phyloP scores from a whole-genome alignment of 2,797 vertebrate species.

The Thamnophis elegans region DNA sequence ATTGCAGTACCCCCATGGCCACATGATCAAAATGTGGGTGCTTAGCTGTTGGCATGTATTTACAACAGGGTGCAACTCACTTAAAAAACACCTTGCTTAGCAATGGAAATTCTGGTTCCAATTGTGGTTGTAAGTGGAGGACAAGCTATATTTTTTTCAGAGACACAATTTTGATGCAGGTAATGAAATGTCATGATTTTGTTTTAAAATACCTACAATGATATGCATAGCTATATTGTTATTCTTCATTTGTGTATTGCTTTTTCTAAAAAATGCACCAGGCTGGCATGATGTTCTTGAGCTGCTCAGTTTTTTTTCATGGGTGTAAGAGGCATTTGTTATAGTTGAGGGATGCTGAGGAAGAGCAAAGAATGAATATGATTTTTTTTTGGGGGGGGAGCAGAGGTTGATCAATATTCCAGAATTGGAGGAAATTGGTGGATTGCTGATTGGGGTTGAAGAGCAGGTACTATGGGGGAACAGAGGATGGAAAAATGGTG shows the following conservation, averaged over 20 bases:
- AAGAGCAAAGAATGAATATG: neutral
- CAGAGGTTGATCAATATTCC: neutral
- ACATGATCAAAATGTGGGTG: no score
- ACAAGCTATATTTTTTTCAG: neutral
- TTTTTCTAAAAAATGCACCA: neutral
- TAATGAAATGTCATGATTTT: neutral
- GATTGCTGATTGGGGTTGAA: neutral
- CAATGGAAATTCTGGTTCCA: no score
- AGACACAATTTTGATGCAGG: neutral
- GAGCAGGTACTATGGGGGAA: neutral
- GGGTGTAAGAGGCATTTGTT: neutral
- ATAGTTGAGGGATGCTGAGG: neutral
- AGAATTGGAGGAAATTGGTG: neutral
- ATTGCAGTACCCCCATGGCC: no score
- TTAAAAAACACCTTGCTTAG: no score
- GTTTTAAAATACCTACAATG: neutral
- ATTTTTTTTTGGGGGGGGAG: rapidly evolving
- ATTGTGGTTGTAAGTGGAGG: no score
- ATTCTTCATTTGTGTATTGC: neutral
- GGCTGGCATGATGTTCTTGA: neutral
- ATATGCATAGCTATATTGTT: neutral
- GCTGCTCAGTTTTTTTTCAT: neutral
- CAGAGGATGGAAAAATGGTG: neutral
- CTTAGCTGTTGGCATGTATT: no score
- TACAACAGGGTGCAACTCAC: no score